Conservation (phyloP, 2,888 invertebrate genomes). For the Cephus sareptanus region DNA sequence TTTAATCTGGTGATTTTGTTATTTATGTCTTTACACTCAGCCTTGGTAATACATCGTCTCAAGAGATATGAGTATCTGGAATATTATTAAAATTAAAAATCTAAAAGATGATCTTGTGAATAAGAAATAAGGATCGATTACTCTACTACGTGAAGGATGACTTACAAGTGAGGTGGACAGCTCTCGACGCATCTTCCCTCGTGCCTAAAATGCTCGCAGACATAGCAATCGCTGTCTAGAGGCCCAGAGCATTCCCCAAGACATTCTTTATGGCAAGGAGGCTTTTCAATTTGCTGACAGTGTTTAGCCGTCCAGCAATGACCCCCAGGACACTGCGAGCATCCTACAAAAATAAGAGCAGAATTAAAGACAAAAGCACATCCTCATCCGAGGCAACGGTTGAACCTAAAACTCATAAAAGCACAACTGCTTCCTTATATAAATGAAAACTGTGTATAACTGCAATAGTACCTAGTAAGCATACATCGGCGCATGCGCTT, state of each 20-base stretch:
- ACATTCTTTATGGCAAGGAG: slow-evolving; percentile 79
- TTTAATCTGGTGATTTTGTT: slow-evolving; percentile 18
- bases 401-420: not conserved
- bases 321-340: slow-evolving; percentile 71
- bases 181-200: slow-evolving; percentile 70
- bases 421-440: not conserved
- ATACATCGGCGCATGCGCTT: not conserved
- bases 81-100: slow-evolving; percentile 21
- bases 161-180: slow-evolving; percentile 79
- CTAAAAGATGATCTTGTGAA: not conserved
- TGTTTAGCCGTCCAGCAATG: slow-evolving; percentile 66
- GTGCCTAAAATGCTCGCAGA: slow-evolving; percentile 73
- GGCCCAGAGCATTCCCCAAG: slow-evolving; percentile 79
- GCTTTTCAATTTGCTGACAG: slow-evolving; percentile 69
- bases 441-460: not conserved
- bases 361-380: not conserved
- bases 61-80: slow-evolving; percentile 69
- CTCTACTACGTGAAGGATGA: slow-evolving; percentile 22
- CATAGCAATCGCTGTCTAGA: slow-evolving; percentile 71
- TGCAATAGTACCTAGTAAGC: not conserved
- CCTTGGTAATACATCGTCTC: slow-evolving; percentile 77
- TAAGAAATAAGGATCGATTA: not conserved
- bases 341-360: slow-evolving; percentile 67
- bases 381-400: not conserved
- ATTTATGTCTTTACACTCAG: slow-evolving; percentile 72